Conservation (phyloP, 2,888 invertebrate genomes). For the Lepetodrilus schrolli region DNA sequence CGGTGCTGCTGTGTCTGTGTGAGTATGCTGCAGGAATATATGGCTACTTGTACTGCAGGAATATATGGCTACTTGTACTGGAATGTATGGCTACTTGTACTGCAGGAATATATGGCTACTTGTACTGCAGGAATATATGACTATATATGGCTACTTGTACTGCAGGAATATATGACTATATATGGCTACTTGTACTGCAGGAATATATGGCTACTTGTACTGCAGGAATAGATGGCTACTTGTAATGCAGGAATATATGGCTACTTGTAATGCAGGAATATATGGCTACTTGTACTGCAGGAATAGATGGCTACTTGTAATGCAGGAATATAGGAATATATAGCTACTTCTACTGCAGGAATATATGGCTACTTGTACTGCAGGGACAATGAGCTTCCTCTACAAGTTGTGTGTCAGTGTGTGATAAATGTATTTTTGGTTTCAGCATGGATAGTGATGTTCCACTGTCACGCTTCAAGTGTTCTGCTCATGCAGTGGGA, state of each 20-base stretch:
- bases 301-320: slow-evolving; percentile 82
- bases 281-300: background rate
- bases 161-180: slow-evolving; percentile 80
- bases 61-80: too few relatives aligned
- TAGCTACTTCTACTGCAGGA: too few relatives aligned
- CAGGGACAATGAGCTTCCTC: background rate
- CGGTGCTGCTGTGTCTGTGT: slow-evolving; percentile 76
- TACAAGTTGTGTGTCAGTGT: too few relatives aligned
- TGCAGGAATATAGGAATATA: slow-evolving; percentile 80
- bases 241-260: too few relatives aligned
- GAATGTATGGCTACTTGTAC: too few relatives aligned
- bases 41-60: background rate
- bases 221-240: too few relatives aligned
- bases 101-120: background rate
- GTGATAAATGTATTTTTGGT: too few relatives aligned
- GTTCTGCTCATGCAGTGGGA: slow-evolving; percentile 33
- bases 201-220: background rate
- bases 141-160: slow-evolving; percentile 84
- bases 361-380: background rate
- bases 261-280: too few relatives aligned
- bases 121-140: too few relatives aligned
- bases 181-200: background rate
- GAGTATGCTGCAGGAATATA: too few relatives aligned
- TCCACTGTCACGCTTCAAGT: slow-evolving; percentile 58
- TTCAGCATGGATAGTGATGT: slow-evolving; percentile 63